Evolutionary conservation across 2,113 vertebrate genomes (phyloP), one percentile per base, ranked within the genome.

Genomic region (Psilopsiagon aymara): DNA sequence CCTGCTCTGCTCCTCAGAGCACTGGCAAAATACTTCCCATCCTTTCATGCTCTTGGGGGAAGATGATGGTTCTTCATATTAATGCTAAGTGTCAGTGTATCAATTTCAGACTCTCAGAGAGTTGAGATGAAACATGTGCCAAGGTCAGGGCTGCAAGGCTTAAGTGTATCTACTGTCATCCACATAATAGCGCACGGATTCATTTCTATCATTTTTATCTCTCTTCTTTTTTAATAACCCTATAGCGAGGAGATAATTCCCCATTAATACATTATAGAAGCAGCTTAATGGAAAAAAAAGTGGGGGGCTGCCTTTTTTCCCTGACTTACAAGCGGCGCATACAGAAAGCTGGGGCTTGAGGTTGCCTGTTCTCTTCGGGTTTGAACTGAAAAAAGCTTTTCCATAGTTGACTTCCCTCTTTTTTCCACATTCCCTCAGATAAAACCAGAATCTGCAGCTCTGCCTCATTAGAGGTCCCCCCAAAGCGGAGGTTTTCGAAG

Each of bases 111-210:
- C 86, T 93, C 90, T 95, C 90, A 0, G 11, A 21, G 41, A 92
- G 96, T 73, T 91, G 96, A 96, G 95, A 97, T 96, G 95, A 96
- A 96, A 94, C 95, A 96, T 94, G 95, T 97, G 96, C 95, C 96
- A 97, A 97, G 96, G 96, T 97, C 96, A 97, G 74, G 86, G 94
- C 96, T 97, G 82, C 62, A 82, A 94, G 95, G 96, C 94, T 97
- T 96, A 97, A 97, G 96, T 97, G 95, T 97, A 95, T 97, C 96
- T 96, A 96, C 95, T 97, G 96, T 96, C 95, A 97, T 84, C 95
- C 96, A 31, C 91, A 95, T 96, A 97, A 96, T 96, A 94, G 96
- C 91, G 27, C 62, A 82, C 27, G 37, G 95, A 96, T 96, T 96
- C 95, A 84, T 96, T 96, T 96, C 95, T 96, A 96, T 97, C 96